Percentiles rank a stretch among this genome's conserved stretches.
These are phyloP conservation scores for Hoplodrina ambigua DNA, from an alignment of 2,888 invertebrate genomes.

Conservation along the genomic window DNA sequence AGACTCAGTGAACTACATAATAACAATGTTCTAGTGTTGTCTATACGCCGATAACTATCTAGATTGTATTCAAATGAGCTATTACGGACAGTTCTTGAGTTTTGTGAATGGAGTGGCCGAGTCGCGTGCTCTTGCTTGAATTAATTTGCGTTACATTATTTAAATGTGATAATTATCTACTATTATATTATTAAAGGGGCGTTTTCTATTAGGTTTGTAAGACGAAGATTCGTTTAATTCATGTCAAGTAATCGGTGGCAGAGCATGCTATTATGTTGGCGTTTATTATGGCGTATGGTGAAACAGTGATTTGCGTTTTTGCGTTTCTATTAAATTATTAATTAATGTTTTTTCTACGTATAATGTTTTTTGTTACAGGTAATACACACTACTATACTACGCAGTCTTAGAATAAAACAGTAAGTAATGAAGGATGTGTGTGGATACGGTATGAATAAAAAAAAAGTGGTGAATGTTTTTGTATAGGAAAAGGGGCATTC, in stretches of 20 bases:
- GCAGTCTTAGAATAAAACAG: conserved; percentile 22
- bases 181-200: conserved; percentile 79
- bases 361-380: conserved; percentile 51
- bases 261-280: conserved; percentile 23
- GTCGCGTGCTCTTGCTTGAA: conserved; percentile 80
- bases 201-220: conserved; percentile 74
- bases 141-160: conserved; percentile 84
- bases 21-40: conserved; percentile 60
- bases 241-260: conserved; percentile 48
- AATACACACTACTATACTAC: conserved; percentile 29
- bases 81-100: conserved; percentile 77
- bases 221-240: conserved; percentile 66
- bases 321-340: conserved; percentile 16
- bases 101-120: conserved; percentile 79
- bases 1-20: conserved; percentile 65
- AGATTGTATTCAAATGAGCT: conserved; percentile 85
- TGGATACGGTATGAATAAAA: conserved; percentile 30
- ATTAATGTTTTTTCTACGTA: conserved; percentile 14
- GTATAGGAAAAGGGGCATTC: conserved; percentile 2
- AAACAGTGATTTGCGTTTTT: conserved; percentile 33
- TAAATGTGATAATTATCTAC: conserved; percentile 82
- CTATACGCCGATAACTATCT: conserved; percentile 65
- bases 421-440: conserved; percentile 41
- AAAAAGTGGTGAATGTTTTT: conserved; percentile 12
- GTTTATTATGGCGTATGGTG: conserved; percentile 25